A percentile compares a stretch with the other conserved stretches of the same genome.
Evolutionary conservation across 2,888 invertebrate species (phyloP).

Genomic region (Leptinotarsa tumamoca): DNA sequence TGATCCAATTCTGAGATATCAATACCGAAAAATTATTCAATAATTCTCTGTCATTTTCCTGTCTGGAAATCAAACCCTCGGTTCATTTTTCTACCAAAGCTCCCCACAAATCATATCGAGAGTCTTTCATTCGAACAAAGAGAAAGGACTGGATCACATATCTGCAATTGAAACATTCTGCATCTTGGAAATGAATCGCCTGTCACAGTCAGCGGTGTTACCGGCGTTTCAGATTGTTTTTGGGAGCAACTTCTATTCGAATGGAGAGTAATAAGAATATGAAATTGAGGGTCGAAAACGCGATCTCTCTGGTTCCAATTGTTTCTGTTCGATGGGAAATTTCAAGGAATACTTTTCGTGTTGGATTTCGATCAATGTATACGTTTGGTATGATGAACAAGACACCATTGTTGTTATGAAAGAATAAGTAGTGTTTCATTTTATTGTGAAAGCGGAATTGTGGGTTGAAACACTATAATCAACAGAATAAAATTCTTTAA

Average conservation of each 20-base stretch:
- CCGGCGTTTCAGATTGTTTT: slow-evolving; percentile 39
- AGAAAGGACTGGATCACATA: slow-evolving; percentile 43
- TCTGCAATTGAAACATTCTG: slow-evolving; percentile 56
- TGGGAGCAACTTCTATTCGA: slow-evolving; percentile 21
- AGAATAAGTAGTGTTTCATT: no score
- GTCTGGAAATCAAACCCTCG: not conserved
- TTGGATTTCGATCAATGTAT: not conserved
- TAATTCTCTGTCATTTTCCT: not conserved
- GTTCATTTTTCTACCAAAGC: not conserved
- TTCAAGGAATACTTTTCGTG: not conserved
- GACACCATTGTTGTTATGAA: no score
- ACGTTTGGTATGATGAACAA: not conserved
- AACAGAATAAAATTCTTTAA: no score
- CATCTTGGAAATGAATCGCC: slow-evolving; percentile 55
- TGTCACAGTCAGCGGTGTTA: slow-evolving; percentile 55
- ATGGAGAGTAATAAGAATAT: slow-evolving; percentile 28
- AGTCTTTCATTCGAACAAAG: slow-evolving; percentile 33
- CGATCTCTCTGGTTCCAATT: not conserved
- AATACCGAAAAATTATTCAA: not conserved
- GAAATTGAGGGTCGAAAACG: slow-evolving; percentile 9
- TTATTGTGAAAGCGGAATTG: no score
- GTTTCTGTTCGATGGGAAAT: slow-evolving; percentile 3
- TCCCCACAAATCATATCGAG: slow-evolving; percentile 20
- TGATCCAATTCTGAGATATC: no score
- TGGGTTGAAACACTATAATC: no score